Conservation (phyloP, 2,113 vertebrate genomes). For the Centropristis striata region DNA sequence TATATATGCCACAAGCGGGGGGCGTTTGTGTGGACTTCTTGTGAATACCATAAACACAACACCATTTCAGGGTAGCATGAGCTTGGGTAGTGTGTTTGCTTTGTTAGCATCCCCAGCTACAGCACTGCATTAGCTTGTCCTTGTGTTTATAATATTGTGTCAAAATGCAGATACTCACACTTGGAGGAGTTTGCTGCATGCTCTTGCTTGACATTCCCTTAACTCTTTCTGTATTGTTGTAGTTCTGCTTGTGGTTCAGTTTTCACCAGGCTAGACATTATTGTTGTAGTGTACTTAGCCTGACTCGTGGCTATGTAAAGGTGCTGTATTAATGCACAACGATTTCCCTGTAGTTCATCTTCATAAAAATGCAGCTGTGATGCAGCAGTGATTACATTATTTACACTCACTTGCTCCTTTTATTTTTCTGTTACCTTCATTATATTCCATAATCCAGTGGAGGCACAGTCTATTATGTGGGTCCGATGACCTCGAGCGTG, state of each 20-base stretch:
- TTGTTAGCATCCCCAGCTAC: background rate
- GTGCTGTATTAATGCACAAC: background rate
- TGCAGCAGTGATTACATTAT: constrained; percentile 6
- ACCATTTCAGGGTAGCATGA: too few relatives aligned
- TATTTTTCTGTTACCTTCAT: background rate
- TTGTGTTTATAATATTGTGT: background rate
- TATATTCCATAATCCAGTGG: constrained; percentile 32
- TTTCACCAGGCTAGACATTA: background rate
- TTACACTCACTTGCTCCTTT: constrained; percentile 8
- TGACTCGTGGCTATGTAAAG: background rate
- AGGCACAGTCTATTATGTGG: constrained; percentile 43
- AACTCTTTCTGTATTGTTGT: background rate
- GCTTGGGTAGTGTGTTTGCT: background rate
- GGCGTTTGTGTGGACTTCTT: too few relatives aligned
- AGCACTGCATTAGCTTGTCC: background rate
- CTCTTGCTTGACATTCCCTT: background rate
- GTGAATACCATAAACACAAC: too few relatives aligned
- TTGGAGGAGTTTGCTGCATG: background rate
- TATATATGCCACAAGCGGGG: too few relatives aligned
- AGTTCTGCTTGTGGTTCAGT: background rate
- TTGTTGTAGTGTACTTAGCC: background rate
- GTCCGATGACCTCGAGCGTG: constrained; percentile 39
- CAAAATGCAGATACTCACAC: background rate
- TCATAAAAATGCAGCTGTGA: constrained; percentile 1
- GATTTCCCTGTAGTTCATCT: background rate